Conservation (phyloP, 2,797 vertebrate species). For the Takifugu rubripes region DNA sequence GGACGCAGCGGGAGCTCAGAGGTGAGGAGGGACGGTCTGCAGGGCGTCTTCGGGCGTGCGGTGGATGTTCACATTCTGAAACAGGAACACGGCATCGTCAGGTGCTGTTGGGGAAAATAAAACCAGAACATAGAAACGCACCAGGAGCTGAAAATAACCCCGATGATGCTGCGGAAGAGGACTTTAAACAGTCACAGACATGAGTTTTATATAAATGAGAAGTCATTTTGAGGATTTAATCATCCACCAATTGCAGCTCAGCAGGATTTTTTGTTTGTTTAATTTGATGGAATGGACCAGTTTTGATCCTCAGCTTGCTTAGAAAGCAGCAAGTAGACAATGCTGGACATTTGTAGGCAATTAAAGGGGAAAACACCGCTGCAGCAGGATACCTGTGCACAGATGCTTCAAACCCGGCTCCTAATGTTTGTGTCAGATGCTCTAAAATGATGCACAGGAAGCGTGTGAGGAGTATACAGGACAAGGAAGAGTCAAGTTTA, state of each 20-base stretch:
- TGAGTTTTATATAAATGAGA: no score
- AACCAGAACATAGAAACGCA: slow-evolving; percentile 12
- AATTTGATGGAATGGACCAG: no score
- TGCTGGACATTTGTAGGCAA: no score
- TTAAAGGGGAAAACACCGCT: no score
- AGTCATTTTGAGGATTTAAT: background rate
- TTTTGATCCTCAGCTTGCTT: no score
- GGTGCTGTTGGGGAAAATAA: background rate
- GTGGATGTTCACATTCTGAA: slow-evolving; percentile 84
- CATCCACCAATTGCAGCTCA: background rate
- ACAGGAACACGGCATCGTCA: slow-evolving; percentile 48
- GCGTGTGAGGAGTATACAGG: slow-evolving; percentile 31
- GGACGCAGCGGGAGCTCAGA: background rate
- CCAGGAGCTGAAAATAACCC: no score
- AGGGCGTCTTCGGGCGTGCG: slow-evolving; percentile 82
- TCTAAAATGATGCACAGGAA: slow-evolving; percentile 44
- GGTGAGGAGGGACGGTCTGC: slow-evolving; percentile 83
- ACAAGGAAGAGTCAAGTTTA: slow-evolving; percentile 66
- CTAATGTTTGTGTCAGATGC: background rate
- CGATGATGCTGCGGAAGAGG: no score
- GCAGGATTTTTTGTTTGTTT: background rate
- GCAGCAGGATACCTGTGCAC: no score
- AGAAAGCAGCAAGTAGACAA: no score
- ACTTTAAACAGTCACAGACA: no score
- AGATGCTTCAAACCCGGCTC: background rate